Percentiles rank a stretch among this genome's conserved stretches.
Conservation (phyloP, 2,113 vertebrate genomes). For the Orthonyx spaldingii region DNA sequence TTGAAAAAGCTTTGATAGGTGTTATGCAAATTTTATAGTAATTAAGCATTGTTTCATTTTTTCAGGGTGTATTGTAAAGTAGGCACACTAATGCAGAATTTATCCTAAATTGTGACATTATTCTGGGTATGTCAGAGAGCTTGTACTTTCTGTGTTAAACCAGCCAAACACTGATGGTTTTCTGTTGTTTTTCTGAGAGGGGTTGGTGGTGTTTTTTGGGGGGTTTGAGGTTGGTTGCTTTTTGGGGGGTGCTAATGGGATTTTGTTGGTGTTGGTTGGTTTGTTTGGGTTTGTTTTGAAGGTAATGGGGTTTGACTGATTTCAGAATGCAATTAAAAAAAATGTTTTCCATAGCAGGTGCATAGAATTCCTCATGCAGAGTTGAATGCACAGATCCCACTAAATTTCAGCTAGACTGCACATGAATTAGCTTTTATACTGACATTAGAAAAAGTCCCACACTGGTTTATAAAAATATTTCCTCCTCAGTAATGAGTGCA, state of each 20-base stretch:
- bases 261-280: background rate
- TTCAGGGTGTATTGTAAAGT: background rate
- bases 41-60: background rate
- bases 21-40: background rate
- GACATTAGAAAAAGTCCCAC: background rate
- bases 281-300: background rate
- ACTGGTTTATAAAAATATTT: background rate
- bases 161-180: background rate
- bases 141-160: background rate
- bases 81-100: background rate
- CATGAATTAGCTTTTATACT: background rate
- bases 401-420: background rate
- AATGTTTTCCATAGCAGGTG: background rate
- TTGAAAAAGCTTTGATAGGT: background rate
- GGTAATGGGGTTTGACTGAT: background rate
- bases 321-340: background rate
- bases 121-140: background rate
- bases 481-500: background rate
- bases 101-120: background rate
- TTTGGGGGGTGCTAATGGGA: background rate
- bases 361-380: background rate
- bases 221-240: rapidly evolving
- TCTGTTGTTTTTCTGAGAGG: background rate
- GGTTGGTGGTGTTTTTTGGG: too few relatives aligned
- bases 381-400: background rate